phyloP scores from a whole-genome alignment of 1,140 invertebrate genomes.

The Phortica variegata region DNA sequence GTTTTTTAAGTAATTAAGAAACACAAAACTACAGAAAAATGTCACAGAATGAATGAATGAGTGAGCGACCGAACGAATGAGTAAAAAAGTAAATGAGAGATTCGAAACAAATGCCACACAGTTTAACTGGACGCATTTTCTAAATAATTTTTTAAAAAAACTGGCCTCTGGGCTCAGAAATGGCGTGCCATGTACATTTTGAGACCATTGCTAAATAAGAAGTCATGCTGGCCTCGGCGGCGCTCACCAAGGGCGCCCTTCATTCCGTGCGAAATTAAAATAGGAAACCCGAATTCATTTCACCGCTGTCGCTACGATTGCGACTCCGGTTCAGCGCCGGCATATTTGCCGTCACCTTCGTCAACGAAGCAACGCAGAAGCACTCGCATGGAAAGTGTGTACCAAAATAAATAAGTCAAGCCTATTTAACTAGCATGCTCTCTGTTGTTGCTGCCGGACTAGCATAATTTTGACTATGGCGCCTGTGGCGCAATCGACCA shows the following conservation, averaged over 20 bases:
- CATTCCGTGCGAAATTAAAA: slow-evolving; percentile 23
- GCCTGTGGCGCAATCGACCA: slow-evolving; percentile 11
- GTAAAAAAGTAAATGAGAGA: too few species aligned
- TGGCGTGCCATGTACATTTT: slow-evolving; percentile 18
- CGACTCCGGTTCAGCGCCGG: too few species aligned
- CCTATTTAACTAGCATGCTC: too few species aligned
- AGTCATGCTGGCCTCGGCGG: slow-evolving; percentile 37
- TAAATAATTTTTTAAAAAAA: slow-evolving; percentile 15
- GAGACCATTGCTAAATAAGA: slow-evolving; percentile 13
- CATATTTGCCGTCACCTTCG: too few species aligned
- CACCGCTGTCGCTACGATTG: too few species aligned
- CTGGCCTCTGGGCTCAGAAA: slow-evolving; percentile 18
- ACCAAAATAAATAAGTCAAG: too few species aligned
- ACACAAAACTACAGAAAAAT: slow-evolving; percentile 44
- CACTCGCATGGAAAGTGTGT: too few species aligned
- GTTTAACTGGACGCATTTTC: background rate
- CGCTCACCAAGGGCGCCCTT: too few species aligned
- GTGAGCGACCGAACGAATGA: too few species aligned
- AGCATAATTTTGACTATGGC: background rate
- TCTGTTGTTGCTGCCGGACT: too few species aligned
- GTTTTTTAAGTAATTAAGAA: slow-evolving; percentile 54
- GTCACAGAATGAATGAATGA: slow-evolving; percentile 47
- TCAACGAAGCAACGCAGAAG: background rate
- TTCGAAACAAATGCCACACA: too few species aligned
- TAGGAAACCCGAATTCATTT: too few species aligned